Evolutionary conservation across 1,140 invertebrate species (phyloP).

Genomic region (Drosophila parabipectinata): DNA sequence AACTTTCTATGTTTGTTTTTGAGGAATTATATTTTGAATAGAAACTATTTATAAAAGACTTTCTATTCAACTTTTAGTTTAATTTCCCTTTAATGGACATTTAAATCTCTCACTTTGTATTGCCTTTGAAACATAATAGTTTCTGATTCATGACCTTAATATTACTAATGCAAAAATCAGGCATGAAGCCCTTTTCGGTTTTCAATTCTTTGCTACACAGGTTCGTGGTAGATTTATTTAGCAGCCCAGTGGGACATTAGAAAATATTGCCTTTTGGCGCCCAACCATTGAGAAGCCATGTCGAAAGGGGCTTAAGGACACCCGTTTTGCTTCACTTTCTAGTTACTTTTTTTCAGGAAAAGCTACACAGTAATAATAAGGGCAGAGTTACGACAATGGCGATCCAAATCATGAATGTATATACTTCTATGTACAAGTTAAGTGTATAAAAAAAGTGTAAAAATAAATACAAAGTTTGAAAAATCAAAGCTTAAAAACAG

Average conservation of each 20-base stretch:
- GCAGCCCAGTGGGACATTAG: background rate
- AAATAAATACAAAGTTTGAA: constrained; percentile 52
- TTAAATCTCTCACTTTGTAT: background rate
- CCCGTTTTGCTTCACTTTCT: background rate
- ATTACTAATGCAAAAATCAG: constrained; percentile 3
- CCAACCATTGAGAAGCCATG: constrained; percentile 8
- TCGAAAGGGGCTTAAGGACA: constrained; percentile 7
- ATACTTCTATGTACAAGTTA: background rate
- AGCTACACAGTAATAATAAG: constrained; percentile 2
- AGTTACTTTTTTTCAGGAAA: too few relatives aligned
- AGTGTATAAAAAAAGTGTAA: constrained; percentile 3
- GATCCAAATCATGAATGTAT: background rate
- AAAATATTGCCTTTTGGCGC: constrained; percentile 15
- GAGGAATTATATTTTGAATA: too few relatives aligned
- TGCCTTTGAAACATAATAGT: background rate
- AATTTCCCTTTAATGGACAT: background rate
- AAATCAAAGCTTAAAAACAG: constrained; percentile 30
- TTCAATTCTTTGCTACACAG: background rate
- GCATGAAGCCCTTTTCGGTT: background rate
- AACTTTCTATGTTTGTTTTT: background rate
- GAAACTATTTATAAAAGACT: background rate
- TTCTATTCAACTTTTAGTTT: background rate
- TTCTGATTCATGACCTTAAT: background rate
- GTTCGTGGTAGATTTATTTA: constrained; percentile 6
- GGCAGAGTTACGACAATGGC: too few relatives aligned